Base-by-base conservation (phyloP, 2,888 invertebrate species). In the Apotomis capreana region DNA sequence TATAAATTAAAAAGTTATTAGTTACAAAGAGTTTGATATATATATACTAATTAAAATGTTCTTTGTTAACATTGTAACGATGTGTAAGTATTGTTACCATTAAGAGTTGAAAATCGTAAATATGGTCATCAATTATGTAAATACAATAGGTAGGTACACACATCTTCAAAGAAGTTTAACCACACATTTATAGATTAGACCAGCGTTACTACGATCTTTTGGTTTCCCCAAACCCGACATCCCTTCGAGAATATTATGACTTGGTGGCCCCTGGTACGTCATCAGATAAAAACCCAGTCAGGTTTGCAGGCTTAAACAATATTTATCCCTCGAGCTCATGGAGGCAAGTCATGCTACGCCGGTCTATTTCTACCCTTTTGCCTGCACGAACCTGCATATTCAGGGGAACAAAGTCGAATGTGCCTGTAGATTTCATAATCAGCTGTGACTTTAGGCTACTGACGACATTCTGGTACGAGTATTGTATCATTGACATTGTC, bases 261-360 rank as follows among this genome's bases (percentile, higher is more conserved):
- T 51, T 69, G 12, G 3, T 8, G n/a, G 60, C 26, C 40, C 67
- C 26, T 68, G 57, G 71, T 71, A 68, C 40, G 26, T 61, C 44
- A 71, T 71, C 67, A 71, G 71, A 71, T 68, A 71, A 69, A 54
- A 71, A 67, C 61, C 52, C 26, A 54, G 58, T 55, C 64, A 40
- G 60, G 57, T 54, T 70, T 49, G 65, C 71, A 67, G 55, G 71
- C 57, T 67, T 61, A 61, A 67, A 84, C 88, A 83, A 88, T 88
- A 88, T 88, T 88, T 88, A 89, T 89, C 88, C 87, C n/a, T n/a
- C 84, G 77, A 78, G 79, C 78, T 84, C 81, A 88, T 83, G 83
- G 81, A 78, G 73, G 73, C 68, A 70, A 69, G 76, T 74, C 88
- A 88, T 84, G 88, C 81, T 76, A 87, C 75, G 76, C 73, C 73